These are phyloP conservation scores for Tetraodon nigroviridis DNA, from an alignment of 2,113 vertebrate species.

Conservation along the genomic window DNA sequence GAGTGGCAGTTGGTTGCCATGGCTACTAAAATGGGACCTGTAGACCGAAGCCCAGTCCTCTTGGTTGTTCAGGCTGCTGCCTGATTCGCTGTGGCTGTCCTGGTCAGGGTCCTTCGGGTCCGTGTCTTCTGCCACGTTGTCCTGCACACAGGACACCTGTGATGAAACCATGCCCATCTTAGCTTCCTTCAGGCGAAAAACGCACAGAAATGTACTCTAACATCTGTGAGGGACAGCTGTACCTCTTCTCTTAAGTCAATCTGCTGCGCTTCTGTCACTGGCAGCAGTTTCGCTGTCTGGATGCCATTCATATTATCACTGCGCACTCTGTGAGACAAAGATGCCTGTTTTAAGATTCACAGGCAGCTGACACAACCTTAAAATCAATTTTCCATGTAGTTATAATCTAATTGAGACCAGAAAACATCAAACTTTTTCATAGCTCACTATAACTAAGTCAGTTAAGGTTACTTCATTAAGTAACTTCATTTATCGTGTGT, in stretches of 20 bases:
- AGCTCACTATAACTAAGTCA: conserved; percentile 18
- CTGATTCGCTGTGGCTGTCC: conserved; percentile 60
- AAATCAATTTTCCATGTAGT: conserved; percentile 31
- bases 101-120: conserved; percentile 50
- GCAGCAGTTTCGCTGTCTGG: conserved; percentile 44
- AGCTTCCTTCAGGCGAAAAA: not conserved
- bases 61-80: conserved; percentile 44
- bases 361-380: conserved; percentile 23
- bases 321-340: conserved; percentile 55
- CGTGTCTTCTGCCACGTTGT: conserved; percentile 21
- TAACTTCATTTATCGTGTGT: too few relatives aligned
- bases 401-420: conserved; percentile 28
- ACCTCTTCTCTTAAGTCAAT: conserved; percentile 48
- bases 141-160: conserved; percentile 41
- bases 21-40: conserved; percentile 49
- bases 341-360: conserved; percentile 30
- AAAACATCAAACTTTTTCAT: conserved; percentile 4
- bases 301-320: conserved; percentile 47
- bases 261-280: conserved; percentile 47
- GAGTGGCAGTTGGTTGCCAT: conserved; percentile 46
- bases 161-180: too few relatives aligned
- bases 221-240: conserved; percentile 54
- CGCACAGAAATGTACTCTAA: conserved; percentile 28
- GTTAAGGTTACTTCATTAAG: conserved; percentile 11
- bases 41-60: conserved; percentile 40